Evolutionary conservation across 2,888 invertebrate genomes (phyloP).

Genomic region (Leistus spinibarbis): DNA sequence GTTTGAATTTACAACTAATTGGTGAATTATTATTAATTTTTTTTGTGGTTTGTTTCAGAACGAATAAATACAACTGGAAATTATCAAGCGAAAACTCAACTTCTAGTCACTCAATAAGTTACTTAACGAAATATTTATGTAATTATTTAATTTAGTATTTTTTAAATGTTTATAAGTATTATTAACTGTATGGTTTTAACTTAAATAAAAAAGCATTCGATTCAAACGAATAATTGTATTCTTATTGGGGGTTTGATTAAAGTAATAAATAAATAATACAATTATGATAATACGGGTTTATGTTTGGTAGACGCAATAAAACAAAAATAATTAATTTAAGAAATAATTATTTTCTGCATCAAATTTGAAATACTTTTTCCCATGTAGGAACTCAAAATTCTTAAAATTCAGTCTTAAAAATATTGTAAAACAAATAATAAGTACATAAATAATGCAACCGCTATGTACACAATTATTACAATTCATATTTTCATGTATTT

Average conservation of each 20-base stretch:
- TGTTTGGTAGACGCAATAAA: background rate
- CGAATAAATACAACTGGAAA: background rate
- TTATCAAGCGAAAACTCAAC: background rate
- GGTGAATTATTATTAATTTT: background rate
- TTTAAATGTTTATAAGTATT: background rate
- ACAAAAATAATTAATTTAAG: slow-evolving; percentile 13
- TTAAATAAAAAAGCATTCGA: background rate
- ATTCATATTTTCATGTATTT: background rate
- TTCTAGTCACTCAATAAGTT: background rate
- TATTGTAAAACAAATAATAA: slow-evolving; percentile 51
- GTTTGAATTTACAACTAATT: background rate
- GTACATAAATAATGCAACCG: slow-evolving; percentile 46
- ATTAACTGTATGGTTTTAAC: background rate
- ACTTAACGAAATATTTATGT: background rate
- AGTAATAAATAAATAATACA: too few species aligned
- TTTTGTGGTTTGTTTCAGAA: background rate
- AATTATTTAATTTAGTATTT: background rate
- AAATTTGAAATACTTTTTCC: slow-evolving; percentile 54
- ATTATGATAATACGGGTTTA: too few species aligned
- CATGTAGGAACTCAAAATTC: slow-evolving; percentile 58
- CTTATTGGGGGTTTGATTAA: too few species aligned
- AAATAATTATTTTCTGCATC: slow-evolving; percentile 42
- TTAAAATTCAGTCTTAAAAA: slow-evolving; percentile 58
- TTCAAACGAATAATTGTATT: background rate
- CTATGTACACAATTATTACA: slow-evolving; percentile 40